phyloP scores from a whole-genome alignment of 2,888 invertebrate genomes.

The Diogma glabrata region DNA sequence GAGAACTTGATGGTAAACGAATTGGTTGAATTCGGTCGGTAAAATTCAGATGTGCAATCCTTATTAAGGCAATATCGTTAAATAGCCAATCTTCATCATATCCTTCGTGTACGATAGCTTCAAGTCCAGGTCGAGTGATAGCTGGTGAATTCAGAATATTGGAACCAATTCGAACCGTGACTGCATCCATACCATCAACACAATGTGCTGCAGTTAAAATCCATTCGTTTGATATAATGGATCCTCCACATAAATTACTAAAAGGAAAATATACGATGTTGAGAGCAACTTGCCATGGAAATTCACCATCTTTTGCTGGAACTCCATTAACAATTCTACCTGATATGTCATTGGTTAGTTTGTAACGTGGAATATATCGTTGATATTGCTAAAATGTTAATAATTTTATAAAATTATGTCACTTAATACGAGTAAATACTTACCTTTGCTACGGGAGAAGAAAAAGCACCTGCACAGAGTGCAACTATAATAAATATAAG shows the following conservation, averaged over 20 bases:
- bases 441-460: no score
- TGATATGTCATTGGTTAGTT: background rate
- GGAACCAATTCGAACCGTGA: background rate
- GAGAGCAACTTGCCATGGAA: background rate
- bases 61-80: background rate
- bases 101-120: background rate
- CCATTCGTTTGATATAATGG: background rate
- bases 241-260: background rate
- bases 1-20: background rate
- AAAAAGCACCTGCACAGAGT: no score
- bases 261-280: background rate
- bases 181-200: background rate
- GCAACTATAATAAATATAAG: no score
- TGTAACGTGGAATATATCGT: no score
- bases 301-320: background rate
- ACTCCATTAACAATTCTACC: background rate
- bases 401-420: no score
- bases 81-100: background rate
- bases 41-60: background rate
- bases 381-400: background rate
- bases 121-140: background rate
- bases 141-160: background rate
- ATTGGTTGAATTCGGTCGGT: background rate
- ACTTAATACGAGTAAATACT: no score
- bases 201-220: slow-evolving; percentile 2